Conservation (phyloP, 1,140 invertebrate genomes). For the Drosophila ananassae region DNA sequence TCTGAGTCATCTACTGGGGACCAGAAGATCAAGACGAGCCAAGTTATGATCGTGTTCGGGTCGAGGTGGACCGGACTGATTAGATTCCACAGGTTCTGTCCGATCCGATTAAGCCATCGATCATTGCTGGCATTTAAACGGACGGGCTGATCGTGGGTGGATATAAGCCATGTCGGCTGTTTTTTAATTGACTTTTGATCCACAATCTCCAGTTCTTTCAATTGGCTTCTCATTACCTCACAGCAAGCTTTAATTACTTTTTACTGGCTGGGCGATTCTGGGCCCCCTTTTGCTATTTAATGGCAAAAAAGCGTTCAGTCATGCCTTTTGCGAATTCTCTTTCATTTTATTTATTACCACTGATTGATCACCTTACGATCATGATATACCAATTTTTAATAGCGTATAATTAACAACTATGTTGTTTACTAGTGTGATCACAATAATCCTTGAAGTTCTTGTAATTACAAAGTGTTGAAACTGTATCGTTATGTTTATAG, state of each 20-base stretch:
- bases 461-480: conserved; percentile 21
- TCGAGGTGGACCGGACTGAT: conserved; percentile 51
- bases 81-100: conserved; percentile 33
- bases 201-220: conserved; percentile 18
- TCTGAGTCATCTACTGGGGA: conserved; percentile 25
- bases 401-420: conserved; percentile 14
- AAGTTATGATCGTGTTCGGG: conserved; percentile 31
- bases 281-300: conserved; percentile 13
- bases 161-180: conserved; percentile 9
- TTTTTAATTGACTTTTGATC: conserved; percentile 27
- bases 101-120: conserved; percentile 48
- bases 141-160: conserved; percentile 40
- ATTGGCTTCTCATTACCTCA: conserved; percentile 25
- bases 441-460: conserved; percentile 17
- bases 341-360: conserved; percentile 24
- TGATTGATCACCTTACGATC: conserved; percentile 22
- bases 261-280: not conserved
- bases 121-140: conserved; percentile 43
- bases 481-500: not conserved
- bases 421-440: conserved; percentile 9
- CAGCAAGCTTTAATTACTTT: conserved; percentile 38
- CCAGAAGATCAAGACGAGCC: conserved; percentile 35
- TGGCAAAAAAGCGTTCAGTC: conserved; percentile 31
- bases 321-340: conserved; percentile 39
- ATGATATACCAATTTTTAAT: not conserved